Evolutionary conservation across 2,797 vertebrate genomes (phyloP).

Genomic region (Spinus pinus): DNA sequence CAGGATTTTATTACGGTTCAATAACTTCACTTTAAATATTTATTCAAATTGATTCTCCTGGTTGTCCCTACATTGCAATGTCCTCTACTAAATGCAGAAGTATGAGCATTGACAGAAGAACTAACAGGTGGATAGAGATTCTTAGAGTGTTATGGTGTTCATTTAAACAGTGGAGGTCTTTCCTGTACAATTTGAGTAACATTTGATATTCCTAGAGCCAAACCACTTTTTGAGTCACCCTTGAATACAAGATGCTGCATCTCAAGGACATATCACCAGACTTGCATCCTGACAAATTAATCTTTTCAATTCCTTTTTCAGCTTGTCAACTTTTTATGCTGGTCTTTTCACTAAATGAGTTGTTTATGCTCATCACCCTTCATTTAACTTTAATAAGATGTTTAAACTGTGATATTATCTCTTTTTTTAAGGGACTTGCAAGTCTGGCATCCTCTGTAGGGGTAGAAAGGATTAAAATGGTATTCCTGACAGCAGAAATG

Average conservation of each 20-base stretch:
- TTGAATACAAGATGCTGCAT: slow-evolving; percentile 10
- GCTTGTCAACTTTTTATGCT: slow-evolving; percentile 10
- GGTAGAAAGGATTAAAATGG: background rate
- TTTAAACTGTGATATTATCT: background rate
- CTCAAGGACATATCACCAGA: slow-evolving; percentile 15
- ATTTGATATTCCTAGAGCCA: background rate
- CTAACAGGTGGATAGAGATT: background rate
- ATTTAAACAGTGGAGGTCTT: background rate
- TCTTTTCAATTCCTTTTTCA: slow-evolving; percentile 50
- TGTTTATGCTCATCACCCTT: slow-evolving; percentile 29
- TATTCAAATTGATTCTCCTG: background rate
- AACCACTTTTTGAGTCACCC: background rate
- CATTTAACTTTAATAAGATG: slow-evolving; percentile 35
- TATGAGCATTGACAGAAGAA: background rate
- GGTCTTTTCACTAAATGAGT: slow-evolving; percentile 17
- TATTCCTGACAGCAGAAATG: background rate
- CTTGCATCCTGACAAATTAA: slow-evolving; percentile 17
- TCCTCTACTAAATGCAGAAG: background rate
- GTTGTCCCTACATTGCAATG: background rate
- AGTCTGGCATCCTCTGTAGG: background rate
- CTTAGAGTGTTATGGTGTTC: background rate
- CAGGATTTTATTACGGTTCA: background rate
- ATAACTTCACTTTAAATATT: background rate
- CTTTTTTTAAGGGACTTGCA: slow-evolving; percentile 1
- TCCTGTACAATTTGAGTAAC: background rate